Evolutionary conservation across 1,140 invertebrate genomes (phyloP).

Genomic region (Tetramorium simillimum): DNA sequence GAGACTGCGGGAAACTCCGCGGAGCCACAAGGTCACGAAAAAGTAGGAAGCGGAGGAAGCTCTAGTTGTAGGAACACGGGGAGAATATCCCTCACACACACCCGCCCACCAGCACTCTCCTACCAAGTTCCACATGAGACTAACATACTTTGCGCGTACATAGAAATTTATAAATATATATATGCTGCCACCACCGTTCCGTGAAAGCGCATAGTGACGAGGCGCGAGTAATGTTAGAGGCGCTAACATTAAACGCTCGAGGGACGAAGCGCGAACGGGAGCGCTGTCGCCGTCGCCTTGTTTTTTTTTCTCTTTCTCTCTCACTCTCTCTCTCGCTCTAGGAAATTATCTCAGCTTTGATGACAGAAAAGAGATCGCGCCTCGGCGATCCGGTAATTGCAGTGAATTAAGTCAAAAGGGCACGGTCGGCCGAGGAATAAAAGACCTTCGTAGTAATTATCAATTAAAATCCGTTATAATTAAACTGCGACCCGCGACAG

Average conservation of each 20-base stretch:
- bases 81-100: constrained; percentile 3
- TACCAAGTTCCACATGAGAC: constrained; percentile 23
- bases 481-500: constrained; percentile 34
- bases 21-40: constrained; percentile 7
- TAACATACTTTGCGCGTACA: constrained; percentile 44
- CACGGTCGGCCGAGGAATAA: not conserved
- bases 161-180: constrained; percentile 34
- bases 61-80: constrained; percentile 32
- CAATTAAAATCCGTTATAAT: constrained; percentile 22
- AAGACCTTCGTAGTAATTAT: not conserved
- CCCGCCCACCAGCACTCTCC: not conserved
- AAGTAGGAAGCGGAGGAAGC: constrained; percentile 10
- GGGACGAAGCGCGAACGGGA: constrained; percentile 54
- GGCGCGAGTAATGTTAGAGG: constrained; percentile 26
- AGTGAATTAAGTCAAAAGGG: not conserved
- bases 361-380: not conserved
- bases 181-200: constrained; percentile 81
- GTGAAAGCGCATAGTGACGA: constrained; percentile 26
- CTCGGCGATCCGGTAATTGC: not conserved
- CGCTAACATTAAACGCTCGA: constrained; percentile 52
- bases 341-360: not conserved
- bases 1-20: constrained; percentile 33
- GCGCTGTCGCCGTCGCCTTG: constrained; percentile 8
- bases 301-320: not conserved
- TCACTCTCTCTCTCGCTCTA: not conserved